Evolutionary conservation across 1,140 invertebrate species (phyloP), one percentile per base, ranked within the genome.

Genomic region (Panagrolaimus sp.): DNA sequence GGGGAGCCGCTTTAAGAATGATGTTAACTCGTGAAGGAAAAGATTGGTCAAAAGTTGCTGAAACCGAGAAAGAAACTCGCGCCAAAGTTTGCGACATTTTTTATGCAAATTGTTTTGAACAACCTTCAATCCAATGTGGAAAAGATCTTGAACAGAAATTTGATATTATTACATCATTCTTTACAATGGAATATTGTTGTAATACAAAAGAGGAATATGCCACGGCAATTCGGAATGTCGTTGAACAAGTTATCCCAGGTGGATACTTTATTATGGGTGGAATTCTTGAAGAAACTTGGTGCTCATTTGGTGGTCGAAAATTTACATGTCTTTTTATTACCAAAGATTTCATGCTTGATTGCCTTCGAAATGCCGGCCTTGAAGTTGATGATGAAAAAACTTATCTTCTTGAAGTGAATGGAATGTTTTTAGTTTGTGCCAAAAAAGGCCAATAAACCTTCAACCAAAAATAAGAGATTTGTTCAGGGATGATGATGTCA

Each of bases 171-270:
- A 81, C 80, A n/a, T 79, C 73, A 21, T 77, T 81, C 52, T 83
- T 83, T 68, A 83, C 82, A 28, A 45, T 81, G 12, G 79, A 81
- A 47, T 83, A 83, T 58, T 83, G 80, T 52, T 81, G 72, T 65
- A 76, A 80, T 38, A 80, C 75, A 21, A 28, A 69, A 43, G 48
- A 77, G 10, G 79, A 81, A 65, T 81, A 83, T 55, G 73, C 67
- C 17, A 58, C 65, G 6, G 71, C 78, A 45, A 71, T 81, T 47
- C 45, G 69, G 24, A 70, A 76, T 48, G 68, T 76, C 21, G 76
- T 62, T 10, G 38, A 44, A 21, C 48, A 71, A 43, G 47, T 74
- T n/a, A 46, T 14, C 17, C 70, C 76, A 1, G 64, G 67, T 46
- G 78, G 79, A 43, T 73, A 75, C 63, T 71, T 80, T n/a, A 75